A percentile compares a stretch with the other conserved stretches of the same genome.
Conservation (phyloP, 2,797 vertebrate genomes). For the Pangasius krempfi region DNA sequence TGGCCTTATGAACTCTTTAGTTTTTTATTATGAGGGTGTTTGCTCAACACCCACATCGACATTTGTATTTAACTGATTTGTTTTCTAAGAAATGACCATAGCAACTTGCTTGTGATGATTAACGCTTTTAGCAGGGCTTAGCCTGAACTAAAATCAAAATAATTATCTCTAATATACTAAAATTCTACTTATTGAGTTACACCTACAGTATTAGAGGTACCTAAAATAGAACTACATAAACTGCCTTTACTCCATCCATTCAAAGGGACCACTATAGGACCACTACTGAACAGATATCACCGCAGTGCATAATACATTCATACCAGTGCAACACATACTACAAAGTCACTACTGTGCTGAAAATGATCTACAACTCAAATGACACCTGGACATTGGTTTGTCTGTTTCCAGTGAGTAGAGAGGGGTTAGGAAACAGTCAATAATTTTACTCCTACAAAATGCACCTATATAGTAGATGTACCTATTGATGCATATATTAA, state of each 20-base stretch:
- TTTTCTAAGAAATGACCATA: background rate
- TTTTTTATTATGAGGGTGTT: background rate
- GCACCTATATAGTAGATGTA: background rate
- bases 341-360: background rate
- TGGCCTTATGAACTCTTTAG: background rate
- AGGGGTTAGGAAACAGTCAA: too few species aligned
- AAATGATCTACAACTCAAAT: background rate
- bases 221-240: background rate
- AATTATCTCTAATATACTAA: background rate
- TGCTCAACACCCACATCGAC: background rate
- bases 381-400: too few species aligned
- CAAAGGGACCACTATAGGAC: background rate
- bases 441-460: background rate
- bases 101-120: background rate
- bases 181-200: background rate
- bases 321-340: background rate
- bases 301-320: background rate
- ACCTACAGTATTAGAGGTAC: background rate
- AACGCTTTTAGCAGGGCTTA: background rate
- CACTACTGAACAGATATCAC: background rate
- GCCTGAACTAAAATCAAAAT: background rate
- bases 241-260: background rate
- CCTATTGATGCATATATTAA: background rate
- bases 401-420: background rate
- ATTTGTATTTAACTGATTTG: background rate